phyloP scores from a whole-genome alignment of 2,113 vertebrate species.

The Python bivittatus region DNA sequence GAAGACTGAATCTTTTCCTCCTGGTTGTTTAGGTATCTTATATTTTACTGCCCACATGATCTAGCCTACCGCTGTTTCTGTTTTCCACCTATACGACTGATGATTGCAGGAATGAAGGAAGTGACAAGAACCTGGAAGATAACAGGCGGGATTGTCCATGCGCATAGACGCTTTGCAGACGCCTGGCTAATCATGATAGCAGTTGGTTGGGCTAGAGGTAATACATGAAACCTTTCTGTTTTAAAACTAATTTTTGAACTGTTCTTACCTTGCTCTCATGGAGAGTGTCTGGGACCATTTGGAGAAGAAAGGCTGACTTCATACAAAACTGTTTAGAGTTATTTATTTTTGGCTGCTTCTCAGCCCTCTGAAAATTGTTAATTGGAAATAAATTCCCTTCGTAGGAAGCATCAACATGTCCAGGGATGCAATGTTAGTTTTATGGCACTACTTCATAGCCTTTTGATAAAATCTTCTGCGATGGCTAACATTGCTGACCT shows the following conservation, averaged over 20 bases:
- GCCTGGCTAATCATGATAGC: constrained; percentile 91
- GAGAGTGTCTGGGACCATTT: background rate
- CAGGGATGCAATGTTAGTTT: background rate
- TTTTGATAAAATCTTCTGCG: background rate
- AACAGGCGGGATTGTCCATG: constrained; percentile 83
- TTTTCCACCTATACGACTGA: constrained; percentile 81
- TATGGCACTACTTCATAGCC: background rate
- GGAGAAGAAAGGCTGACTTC: background rate
- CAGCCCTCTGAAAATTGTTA: background rate
- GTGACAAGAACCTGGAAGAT: constrained; percentile 96
- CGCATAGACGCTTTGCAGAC: constrained; percentile 84
- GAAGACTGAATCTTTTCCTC: background rate
- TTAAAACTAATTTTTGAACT: constrained; percentile 14
- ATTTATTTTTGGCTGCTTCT: background rate
- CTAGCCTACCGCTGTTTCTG: constrained; percentile 78
- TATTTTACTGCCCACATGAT: constrained; percentile 92
- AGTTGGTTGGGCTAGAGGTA: constrained; percentile 96
- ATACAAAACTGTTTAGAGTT: background rate
- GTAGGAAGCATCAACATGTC: background rate
- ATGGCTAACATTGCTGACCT: background rate
- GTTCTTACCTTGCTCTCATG: background rate
- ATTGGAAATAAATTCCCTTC: background rate
- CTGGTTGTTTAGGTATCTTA: constrained; percentile 85
- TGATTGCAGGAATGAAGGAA: constrained; percentile 93
- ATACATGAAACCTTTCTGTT: constrained; percentile 35